Conservation (phyloP, 2,797 vertebrate genomes). For the Mareca penelope region DNA sequence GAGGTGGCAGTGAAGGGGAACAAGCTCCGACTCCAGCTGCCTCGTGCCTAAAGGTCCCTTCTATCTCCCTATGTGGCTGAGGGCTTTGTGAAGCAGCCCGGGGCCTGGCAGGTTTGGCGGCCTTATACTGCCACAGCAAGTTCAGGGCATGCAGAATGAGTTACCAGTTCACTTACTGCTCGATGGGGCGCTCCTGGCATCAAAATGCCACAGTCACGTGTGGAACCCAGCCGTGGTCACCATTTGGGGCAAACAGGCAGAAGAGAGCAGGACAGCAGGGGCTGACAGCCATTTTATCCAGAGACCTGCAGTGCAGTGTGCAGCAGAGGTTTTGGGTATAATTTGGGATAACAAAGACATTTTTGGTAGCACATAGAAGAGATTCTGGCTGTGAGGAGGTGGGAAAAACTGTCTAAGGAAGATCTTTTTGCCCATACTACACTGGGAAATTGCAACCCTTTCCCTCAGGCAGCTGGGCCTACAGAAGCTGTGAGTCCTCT, state of each 20-base stretch:
- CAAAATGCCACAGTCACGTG: rapidly evolving
- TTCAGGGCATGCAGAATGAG: background rate
- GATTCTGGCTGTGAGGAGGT: background rate
- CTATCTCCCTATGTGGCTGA: background rate
- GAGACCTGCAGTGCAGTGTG: rapidly evolving
- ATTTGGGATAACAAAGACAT: background rate
- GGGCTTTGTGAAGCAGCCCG: background rate
- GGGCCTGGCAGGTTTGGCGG: background rate
- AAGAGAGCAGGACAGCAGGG: background rate
- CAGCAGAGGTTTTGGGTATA: background rate
- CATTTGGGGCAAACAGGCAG: background rate
- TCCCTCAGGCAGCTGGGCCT: background rate
- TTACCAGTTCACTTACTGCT: background rate
- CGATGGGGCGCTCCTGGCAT: rapidly evolving
- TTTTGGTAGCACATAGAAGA: background rate
- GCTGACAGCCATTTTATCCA: background rate
- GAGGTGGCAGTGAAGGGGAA: background rate
- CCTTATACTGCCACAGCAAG: rapidly evolving
- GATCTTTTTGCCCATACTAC: background rate
- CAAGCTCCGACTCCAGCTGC: background rate
- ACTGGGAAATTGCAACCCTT: background rate
- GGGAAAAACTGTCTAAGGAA: background rate
- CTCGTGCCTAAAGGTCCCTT: background rate
- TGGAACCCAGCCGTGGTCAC: background rate
- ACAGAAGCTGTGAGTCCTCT: background rate